These are phyloP conservation scores for Calypte anna DNA, from an alignment of 2,113 vertebrate genomes.

Conservation along the genomic window DNA sequence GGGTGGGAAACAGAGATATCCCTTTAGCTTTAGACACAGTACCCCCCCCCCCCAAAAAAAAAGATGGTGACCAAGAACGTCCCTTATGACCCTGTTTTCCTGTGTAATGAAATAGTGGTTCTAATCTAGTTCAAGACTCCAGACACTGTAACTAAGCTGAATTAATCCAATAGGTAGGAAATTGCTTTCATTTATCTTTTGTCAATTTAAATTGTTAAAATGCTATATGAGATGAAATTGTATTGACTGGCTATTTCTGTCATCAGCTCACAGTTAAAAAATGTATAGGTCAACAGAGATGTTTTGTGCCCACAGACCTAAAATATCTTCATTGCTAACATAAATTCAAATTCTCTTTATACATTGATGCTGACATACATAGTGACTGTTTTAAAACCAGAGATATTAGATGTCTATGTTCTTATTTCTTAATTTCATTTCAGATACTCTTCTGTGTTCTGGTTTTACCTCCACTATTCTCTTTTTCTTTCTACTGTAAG, in stretches of 20 bases:
- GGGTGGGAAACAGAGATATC: background rate
- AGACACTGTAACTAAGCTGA: background rate
- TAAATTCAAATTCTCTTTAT: background rate
- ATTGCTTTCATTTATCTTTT: background rate
- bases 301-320: background rate
- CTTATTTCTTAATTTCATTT: background rate
- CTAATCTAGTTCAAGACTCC: background rate
- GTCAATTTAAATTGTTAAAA: background rate
- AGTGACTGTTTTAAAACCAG: background rate
- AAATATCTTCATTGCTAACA: background rate
- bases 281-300: background rate
- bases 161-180: background rate
- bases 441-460: background rate
- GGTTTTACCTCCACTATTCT: background rate
- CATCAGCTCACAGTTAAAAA: background rate
- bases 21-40: background rate
- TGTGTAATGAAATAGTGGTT: background rate
- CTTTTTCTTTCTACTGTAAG: background rate
- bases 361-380: background rate
- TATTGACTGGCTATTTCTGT: background rate
- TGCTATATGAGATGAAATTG: background rate
- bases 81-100: background rate
- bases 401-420: background rate
- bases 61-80: background rate
- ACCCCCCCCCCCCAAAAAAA: background rate